Base-by-base conservation (phyloP, 2,797 vertebrate genomes). In the Pelodytes ibericus region DNA sequence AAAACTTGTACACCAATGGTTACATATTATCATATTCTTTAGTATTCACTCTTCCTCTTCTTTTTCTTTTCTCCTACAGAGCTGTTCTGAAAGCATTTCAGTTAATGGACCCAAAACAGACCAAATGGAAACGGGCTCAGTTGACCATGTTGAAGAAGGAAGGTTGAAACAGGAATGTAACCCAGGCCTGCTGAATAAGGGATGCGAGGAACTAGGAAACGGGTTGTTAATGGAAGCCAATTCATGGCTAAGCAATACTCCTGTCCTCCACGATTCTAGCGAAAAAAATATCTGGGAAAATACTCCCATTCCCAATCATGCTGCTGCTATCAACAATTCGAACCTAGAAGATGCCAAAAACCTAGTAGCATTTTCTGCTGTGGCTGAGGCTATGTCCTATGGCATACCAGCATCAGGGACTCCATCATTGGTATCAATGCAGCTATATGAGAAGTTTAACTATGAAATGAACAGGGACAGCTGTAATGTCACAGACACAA, bases 121-220 rank as follows among this genome's bases (percentile, higher is more conserved):
- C 94, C 97, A 95, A 93, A 99, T 99, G 97, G 97, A 99, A 96
- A 94, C 95, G 93, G 96, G 95, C 94, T 94, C 95, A 94, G 92
- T 95, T 92, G 94, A 94, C 92, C 91, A 94, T 95, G 95, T 92
- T 86, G 93, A 95, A 89, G 94, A 97, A 93, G 92, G 95, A 91
- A 89, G 84, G 86, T 87, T 96, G 90, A 96, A 88, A 3, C 89
- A 92, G 86, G 91, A 78, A 80, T 82, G 76, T 1, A 75, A 84
- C 80, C 83, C 87, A 71, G 84, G 92, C 86, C 87, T 94, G 84
- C 90, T 88, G 82, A 97, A 96, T 94, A 95, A 95, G 84, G 90
- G 92, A 81, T 95, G 90, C 85, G 89, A 86, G 84, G 92, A 87
- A 47, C 81, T 86, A 80, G 83, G 84, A 30, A 25, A 80, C 9